Evolutionary conservation across 2,888 invertebrate genomes (phyloP).

Genomic region (Helobdella robusta): DNA sequence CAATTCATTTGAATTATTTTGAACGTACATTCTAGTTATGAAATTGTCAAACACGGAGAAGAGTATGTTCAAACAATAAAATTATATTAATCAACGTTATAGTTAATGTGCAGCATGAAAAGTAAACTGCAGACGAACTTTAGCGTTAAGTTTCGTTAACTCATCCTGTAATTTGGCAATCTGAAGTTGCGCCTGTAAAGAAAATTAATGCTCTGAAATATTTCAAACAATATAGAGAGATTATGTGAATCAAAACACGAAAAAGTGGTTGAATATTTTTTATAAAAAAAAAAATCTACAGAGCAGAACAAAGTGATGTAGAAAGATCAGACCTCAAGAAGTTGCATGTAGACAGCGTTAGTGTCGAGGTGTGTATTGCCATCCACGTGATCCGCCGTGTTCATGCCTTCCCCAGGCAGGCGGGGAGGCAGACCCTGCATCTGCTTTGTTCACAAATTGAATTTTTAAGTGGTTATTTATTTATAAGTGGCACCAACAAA

Average conservation of each 20-base stretch:
- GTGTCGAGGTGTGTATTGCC: not conserved
- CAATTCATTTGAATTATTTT: too few relatives aligned
- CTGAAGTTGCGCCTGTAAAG: constrained; percentile 17
- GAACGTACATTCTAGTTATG: too few relatives aligned
- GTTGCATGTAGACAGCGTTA: constrained; percentile 23
- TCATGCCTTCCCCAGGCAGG: constrained; percentile 22
- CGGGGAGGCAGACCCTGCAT: constrained; percentile 10
- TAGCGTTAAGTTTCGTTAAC: constrained; percentile 6
- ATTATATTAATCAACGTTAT: too few relatives aligned
- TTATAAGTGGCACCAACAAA: too few relatives aligned
- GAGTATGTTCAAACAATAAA: too few relatives aligned
- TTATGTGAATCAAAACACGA: not conserved
- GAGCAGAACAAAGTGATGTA: too few relatives aligned
- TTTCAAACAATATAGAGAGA: not conserved
- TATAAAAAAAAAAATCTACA: not conserved
- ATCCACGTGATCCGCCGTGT: not conserved
- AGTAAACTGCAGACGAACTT: too few relatives aligned
- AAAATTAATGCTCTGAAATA: not conserved
- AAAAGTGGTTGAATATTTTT: not conserved
- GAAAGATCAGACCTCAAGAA: constrained; percentile 11
- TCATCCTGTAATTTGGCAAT: constrained; percentile 17
- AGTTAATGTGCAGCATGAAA: too few relatives aligned
- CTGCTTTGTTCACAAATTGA: too few relatives aligned
- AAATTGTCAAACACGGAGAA: too few relatives aligned
- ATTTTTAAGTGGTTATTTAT: too few relatives aligned